Conservation (phyloP, 92 coral and sea anemone genomes). For the Montipora capitata region DNA sequence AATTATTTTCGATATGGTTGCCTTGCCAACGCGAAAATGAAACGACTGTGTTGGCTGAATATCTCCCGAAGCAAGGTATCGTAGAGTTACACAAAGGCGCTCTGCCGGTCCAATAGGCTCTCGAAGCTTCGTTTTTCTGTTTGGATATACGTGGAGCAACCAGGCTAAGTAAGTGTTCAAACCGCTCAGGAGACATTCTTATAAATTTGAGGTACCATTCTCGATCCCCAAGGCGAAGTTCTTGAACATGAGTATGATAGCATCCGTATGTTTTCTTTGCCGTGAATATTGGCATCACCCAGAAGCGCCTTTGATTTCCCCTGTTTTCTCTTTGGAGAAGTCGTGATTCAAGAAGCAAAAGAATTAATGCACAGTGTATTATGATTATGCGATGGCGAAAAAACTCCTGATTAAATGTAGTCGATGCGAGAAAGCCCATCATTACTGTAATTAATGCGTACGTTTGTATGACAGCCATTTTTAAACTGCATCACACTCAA, state of each 20-base stretch:
- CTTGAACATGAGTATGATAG: constrained; percentile 33
- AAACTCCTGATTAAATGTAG: too few species aligned
- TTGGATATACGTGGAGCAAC: constrained; percentile 10
- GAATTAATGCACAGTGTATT: neutral
- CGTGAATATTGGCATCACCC: constrained; percentile 28
- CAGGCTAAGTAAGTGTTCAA: constrained; percentile 41
- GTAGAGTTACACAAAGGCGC: neutral
- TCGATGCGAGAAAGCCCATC: too few species aligned
- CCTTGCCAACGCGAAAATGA: constrained; percentile 53
- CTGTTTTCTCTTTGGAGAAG: neutral
- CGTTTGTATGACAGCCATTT: too few species aligned
- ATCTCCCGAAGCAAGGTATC: constrained; percentile 47
- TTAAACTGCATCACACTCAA: too few species aligned
- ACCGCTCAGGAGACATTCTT: constrained; percentile 60
- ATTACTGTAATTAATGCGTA: too few species aligned
- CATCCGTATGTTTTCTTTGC: constrained; percentile 1
- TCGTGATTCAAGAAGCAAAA: neutral
- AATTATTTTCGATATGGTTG: constrained; percentile 57
- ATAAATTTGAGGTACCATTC: neutral
- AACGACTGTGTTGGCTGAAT: constrained; percentile 40
- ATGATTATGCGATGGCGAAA: neutral
- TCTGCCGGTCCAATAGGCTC: neutral
- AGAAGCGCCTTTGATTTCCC: neutral
- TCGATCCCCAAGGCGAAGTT: neutral
- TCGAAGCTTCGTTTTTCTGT: constrained; percentile 1